Evolutionary conservation across 2,797 vertebrate genomes (phyloP).

Genomic region (Vipera latastei): DNA sequence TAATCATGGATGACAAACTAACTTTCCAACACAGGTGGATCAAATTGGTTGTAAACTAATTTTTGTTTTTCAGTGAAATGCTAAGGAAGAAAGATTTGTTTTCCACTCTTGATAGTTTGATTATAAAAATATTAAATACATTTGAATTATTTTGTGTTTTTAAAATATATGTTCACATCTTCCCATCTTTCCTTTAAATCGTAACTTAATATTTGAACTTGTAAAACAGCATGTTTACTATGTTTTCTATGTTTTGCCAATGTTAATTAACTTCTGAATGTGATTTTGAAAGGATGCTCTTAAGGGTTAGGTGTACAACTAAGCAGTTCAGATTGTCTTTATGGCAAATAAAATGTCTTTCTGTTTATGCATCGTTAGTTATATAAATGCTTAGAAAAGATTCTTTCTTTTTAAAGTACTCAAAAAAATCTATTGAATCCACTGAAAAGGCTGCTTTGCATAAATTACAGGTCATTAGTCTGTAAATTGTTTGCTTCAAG

Average conservation of each 20-base stretch:
- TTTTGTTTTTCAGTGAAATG: not conserved
- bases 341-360: not conserved
- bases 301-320: not conserved
- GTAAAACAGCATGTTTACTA: not conserved
- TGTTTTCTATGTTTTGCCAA: not conserved
- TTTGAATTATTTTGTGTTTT: not conserved
- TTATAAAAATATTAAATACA: not conserved
- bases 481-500: slow-evolving; percentile 21
- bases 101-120: not conserved
- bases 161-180: not conserved
- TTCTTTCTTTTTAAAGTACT: slow-evolving; percentile 10
- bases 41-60: not conserved
- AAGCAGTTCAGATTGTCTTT: not conserved
- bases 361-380: not conserved
- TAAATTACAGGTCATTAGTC: not conserved
- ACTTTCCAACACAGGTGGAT: not conserved
- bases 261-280: not conserved
- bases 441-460: slow-evolving; percentile 10
- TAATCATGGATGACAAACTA: not conserved
- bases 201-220: not conserved
- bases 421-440: slow-evolving; percentile 15
- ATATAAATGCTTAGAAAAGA: not conserved
- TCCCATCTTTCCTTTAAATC: not conserved
- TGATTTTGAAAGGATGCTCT: not conserved
- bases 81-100: not conserved